phyloP scores from a whole-genome alignment of 2,888 invertebrate species.

The Cryptus armator region DNA sequence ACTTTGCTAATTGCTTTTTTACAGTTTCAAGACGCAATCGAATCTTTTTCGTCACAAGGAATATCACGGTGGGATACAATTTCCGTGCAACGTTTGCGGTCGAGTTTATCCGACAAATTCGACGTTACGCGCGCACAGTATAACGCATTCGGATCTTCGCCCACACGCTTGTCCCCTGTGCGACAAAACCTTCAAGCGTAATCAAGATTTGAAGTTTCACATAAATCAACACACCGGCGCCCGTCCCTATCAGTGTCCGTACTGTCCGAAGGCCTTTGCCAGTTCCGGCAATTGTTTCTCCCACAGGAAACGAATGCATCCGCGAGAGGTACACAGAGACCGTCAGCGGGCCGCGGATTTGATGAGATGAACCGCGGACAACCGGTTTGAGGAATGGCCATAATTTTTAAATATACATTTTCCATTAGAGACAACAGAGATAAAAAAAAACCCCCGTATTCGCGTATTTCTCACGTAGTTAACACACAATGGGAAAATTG shows the following conservation, averaged over 20 bases:
- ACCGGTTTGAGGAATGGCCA: conserved; percentile 71
- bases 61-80: conserved; percentile 87
- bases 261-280: conserved; percentile 90
- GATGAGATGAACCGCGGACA: conserved; percentile 85
- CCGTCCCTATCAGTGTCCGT: conserved; percentile 90
- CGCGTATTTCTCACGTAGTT: conserved; percentile 9
- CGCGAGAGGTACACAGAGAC: conserved; percentile 87
- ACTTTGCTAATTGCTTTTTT: conserved; percentile 72
- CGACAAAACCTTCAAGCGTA: conserved; percentile 90
- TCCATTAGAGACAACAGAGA: conserved; percentile 1
- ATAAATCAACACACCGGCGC: conserved; percentile 92
- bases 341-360: conserved; percentile 86
- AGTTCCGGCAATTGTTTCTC: conserved; percentile 92
- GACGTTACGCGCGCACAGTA: conserved; percentile 89
- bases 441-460: conserved; percentile 3
- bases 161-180: conserved; percentile 90
- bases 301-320: conserved; percentile 91
- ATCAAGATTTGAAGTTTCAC: conserved; percentile 92
- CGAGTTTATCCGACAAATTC: conserved; percentile 90
- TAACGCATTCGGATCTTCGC: conserved; percentile 89
- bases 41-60: conserved; percentile 89
- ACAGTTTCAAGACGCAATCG: conserved; percentile 89
- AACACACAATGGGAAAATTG: conserved; percentile 8
- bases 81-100: conserved; percentile 89
- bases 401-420: conserved; percentile 49